These are phyloP conservation scores for Drosophila robusta DNA, from an alignment of 2,888 invertebrate species.

Conservation along the genomic window DNA sequence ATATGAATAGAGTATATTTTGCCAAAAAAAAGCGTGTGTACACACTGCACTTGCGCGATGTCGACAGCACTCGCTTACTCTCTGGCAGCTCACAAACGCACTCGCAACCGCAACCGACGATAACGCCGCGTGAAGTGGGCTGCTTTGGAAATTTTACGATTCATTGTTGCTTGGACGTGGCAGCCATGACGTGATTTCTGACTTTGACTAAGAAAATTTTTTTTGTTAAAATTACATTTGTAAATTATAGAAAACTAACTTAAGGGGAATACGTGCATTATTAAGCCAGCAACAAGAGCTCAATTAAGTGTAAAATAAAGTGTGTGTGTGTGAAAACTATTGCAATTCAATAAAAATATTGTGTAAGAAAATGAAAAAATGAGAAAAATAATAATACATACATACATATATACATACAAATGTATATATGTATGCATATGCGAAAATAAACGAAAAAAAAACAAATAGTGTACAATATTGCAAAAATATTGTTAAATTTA, in stretches of 20 bases:
- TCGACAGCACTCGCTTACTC: constrained; percentile 47
- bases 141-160: constrained; percentile 80
- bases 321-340: constrained; percentile 73
- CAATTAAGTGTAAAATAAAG: constrained; percentile 67
- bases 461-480: constrained; percentile 57
- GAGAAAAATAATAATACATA: constrained; percentile 38
- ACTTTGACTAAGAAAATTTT: constrained; percentile 79
- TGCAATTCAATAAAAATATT: constrained; percentile 60
- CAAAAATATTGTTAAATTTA: constrained; percentile 59
- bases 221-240: constrained; percentile 77
- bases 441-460: constrained; percentile 38
- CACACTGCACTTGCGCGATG: constrained; percentile 51
- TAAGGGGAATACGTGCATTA: constrained; percentile 77
- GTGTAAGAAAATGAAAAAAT: constrained; percentile 70
- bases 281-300: constrained; percentile 59
- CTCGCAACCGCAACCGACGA: constrained; percentile 65
- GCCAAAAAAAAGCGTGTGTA: constrained; percentile 43
- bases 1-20: constrained; percentile 10
- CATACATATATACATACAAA: constrained; percentile 33
- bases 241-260: constrained; percentile 75
- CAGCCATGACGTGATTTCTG: constrained; percentile 85
- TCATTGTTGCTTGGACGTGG: constrained; percentile 85
- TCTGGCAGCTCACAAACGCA: constrained; percentile 50
- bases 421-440: constrained; percentile 29
- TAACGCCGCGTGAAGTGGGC: constrained; percentile 68